A percentile compares a stretch with the other conserved stretches of the same genome.
Conservation (phyloP, 2,888 invertebrate species). For the Volucella zonaria region DNA sequence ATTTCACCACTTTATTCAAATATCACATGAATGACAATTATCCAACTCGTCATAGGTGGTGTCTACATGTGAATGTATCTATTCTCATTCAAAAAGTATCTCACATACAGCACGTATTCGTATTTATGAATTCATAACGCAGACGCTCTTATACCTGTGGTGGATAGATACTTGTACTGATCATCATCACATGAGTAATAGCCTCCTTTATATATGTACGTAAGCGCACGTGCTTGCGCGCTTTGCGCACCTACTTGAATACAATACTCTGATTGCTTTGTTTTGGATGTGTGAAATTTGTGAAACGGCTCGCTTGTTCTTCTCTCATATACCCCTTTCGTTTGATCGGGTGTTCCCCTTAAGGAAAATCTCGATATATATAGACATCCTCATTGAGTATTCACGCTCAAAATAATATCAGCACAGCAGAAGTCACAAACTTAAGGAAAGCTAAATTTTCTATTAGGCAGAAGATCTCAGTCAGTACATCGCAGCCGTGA, state of each 20-base stretch:
- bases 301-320: constrained; percentile 26
- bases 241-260: constrained; percentile 57
- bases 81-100: constrained; percentile 40
- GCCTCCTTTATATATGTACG: constrained; percentile 7
- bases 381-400: constrained; percentile 59
- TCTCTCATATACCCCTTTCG: constrained; percentile 33
- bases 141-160: constrained; percentile 28
- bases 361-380: constrained; percentile 63
- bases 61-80: neutral
- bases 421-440: constrained; percentile 57
- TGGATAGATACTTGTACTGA: constrained; percentile 16
- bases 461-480: constrained; percentile 38
- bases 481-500: constrained; percentile 66
- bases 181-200: constrained; percentile 57
- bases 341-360: constrained; percentile 36
- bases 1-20: constrained; percentile 48
- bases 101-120: constrained; percentile 23
- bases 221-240: constrained; percentile 62
- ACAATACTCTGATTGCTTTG: constrained; percentile 22
- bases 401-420: constrained; percentile 65
- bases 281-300: constrained; percentile 20
- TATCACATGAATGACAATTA: constrained; percentile 46
- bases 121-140: constrained; percentile 52
- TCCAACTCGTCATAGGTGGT: constrained; percentile 30
- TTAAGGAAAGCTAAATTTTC: constrained; percentile 6